Evolutionary conservation across 1,140 invertebrate genomes (phyloP).

Genomic region (Aphelinus atriplicis): DNA sequence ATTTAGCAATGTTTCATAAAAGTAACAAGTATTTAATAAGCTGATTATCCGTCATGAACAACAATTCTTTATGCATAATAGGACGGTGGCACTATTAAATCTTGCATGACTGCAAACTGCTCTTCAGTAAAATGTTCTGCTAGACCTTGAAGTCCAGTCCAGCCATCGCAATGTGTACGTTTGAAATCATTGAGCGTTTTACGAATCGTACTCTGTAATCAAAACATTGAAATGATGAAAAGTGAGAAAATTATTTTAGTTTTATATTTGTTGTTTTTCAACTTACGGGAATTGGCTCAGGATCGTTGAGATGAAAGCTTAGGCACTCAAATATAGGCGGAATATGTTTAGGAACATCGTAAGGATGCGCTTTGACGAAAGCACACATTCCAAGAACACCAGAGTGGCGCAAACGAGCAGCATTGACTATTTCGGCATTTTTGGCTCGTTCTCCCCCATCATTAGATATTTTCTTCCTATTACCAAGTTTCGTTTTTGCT

Average conservation of each 20-base stretch:
- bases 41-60: too few species aligned
- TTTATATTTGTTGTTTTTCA: neutral
- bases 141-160: slow-evolving; percentile 75
- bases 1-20: too few species aligned
- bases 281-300: slow-evolving; percentile 89
- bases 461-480: slow-evolving; percentile 35
- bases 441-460: slow-evolving; percentile 35
- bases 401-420: slow-evolving; percentile 74
- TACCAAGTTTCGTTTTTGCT: slow-evolving; percentile 59
- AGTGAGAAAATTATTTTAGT: slow-evolving; percentile 18
- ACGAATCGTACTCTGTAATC: slow-evolving; percentile 77
- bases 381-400: slow-evolving; percentile 90
- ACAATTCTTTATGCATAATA: slow-evolving; percentile 72
- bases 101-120: slow-evolving; percentile 84
- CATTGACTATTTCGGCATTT: slow-evolving; percentile 54
- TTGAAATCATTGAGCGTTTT: slow-evolving; percentile 89
- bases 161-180: slow-evolving; percentile 91
- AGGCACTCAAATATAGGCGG: slow-evolving; percentile 85
- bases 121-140: slow-evolving; percentile 90
- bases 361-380: slow-evolving; percentile 88
- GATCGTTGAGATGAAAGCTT: slow-evolving; percentile 83
- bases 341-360: slow-evolving; percentile 86
- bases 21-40: too few species aligned
- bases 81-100: slow-evolving; percentile 88
- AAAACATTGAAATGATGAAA: slow-evolving; percentile 1